Evolutionary conservation across 2,888 invertebrate species (phyloP), one percentile per base, ranked within the genome.

Genomic region (Omphaloscelis lunosa): DNA sequence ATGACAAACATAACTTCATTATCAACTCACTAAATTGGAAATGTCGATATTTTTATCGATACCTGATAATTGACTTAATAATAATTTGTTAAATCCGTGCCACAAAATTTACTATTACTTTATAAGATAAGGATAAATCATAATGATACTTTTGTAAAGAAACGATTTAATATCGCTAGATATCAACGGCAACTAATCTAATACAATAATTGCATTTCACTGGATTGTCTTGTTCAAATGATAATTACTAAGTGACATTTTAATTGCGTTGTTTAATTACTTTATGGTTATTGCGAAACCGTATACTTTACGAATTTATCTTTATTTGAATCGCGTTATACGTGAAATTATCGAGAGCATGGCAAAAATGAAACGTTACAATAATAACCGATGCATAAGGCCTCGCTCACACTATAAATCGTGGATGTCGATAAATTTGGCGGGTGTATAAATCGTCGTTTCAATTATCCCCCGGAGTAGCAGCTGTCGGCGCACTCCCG

Each of bases 371-470:
- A 90, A 89, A 89, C 87, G 88, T 89, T 89, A 87, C 87, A 88
- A 88, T 89, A 87, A 89, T 90, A 92, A 89, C 86, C 86, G 84
- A 88, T 85, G 88, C 85, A 84, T 89, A 90, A 90, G 89, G 89
- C 87, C 83, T 89, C 83, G 87, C 88, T 89, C 89, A 87, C 89
- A 89, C 91, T 93, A 93, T 95, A 95, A 95, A 96, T 96, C 91
- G 93, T 89, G 88, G 88, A 90, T 94, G 94, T 95, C 95, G 93
- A 96, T 96, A 96, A 95, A 96, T 96, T 96, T 94, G 95, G 95
- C 94, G 94, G 92, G 94, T 92, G 92, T 94, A 96, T 96, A 96
- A 96, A 96, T 96, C 95, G 94, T 93, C 93, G 93, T 96, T 96
- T 96, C 96, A 96, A 96, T 96, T 96, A 96, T 95, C 91, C 93